phyloP scores from a whole-genome alignment of 2,888 invertebrate genomes.

The Dryobotodes eremita region DNA sequence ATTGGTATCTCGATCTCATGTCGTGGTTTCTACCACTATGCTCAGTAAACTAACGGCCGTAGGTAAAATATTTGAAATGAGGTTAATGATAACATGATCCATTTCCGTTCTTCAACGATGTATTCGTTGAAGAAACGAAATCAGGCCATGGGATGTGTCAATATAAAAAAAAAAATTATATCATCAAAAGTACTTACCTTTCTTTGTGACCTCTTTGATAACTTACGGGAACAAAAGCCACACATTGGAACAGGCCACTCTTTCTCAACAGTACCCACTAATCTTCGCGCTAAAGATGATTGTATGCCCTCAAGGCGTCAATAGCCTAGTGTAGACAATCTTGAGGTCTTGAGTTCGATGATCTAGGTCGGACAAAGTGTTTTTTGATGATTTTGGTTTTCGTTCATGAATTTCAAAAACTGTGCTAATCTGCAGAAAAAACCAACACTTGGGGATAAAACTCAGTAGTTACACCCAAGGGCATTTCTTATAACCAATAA shows the following conservation, averaged over 20 bases:
- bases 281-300: neutral
- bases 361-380: neutral
- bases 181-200: slow-evolving; percentile 26
- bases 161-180: slow-evolving; percentile 14
- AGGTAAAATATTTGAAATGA: neutral
- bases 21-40: neutral
- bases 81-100: slow-evolving; percentile 8
- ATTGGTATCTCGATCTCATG: neutral
- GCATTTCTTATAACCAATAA: neutral
- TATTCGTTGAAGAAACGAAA: neutral
- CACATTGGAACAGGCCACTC: slow-evolving; percentile 1
- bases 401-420: neutral
- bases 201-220: slow-evolving; percentile 44
- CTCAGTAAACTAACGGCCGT: neutral
- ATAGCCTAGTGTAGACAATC: neutral
- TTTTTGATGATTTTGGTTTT: neutral
- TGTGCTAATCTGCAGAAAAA: neutral
- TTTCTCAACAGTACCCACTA: slow-evolving; percentile 13
- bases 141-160: neutral
- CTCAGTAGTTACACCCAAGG: too few relatives aligned
- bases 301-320: neutral
- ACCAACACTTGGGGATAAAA: neutral
- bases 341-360: neutral
- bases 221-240: slow-evolving; percentile 24
- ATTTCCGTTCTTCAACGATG: neutral